These are phyloP conservation scores for Desmodus rotundus DNA, from an alignment of 2,113 vertebrate species.

Conservation along the genomic window DNA sequence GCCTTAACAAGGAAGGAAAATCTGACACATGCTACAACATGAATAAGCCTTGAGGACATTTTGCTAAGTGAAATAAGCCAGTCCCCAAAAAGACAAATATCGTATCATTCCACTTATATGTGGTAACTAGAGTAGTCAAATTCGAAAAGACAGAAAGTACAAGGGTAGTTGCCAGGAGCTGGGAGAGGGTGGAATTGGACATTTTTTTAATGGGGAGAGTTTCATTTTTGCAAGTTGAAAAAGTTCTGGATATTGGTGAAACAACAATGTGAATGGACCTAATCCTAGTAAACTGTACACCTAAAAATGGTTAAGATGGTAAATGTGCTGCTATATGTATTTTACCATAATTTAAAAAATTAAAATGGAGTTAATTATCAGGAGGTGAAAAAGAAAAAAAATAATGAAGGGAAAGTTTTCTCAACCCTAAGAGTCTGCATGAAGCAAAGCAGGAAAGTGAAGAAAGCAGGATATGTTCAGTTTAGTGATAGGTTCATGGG, in stretches of 20 bases:
- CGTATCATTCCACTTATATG: neutral
- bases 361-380: neutral
- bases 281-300: neutral
- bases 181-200: no score
- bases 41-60: neutral
- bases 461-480: neutral
- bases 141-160: neutral
- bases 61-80: neutral
- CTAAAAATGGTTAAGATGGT: neutral
- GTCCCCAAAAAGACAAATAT: neutral
- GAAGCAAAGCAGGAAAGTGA: neutral
- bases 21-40: neutral
- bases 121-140: neutral
- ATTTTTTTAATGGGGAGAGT: neutral
- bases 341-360: neutral
- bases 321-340: neutral
- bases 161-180: neutral
- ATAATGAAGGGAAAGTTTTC: neutral
- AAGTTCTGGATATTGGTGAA: neutral
- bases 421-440: neutral
- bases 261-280: neutral
- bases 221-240: neutral
- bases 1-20: neutral
- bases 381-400: neutral
- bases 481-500: neutral